These are phyloP conservation scores for Adelognathus sp. DNA, from an alignment of 2,888 invertebrate genomes.

Conservation along the genomic window DNA sequence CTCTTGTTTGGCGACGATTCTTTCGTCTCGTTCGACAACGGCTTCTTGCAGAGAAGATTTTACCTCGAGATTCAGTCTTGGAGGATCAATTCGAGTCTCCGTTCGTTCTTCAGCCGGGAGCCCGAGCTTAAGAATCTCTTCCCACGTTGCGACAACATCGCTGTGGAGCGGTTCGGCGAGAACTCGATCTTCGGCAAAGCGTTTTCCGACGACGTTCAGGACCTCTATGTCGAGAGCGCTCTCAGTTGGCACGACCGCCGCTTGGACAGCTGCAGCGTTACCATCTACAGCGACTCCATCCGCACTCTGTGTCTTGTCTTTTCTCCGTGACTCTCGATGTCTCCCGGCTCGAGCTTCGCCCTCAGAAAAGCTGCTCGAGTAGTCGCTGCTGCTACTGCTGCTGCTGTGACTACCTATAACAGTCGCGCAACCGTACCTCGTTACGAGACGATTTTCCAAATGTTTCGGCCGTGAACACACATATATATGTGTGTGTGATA, in stretches of 20 bases:
- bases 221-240: not conserved
- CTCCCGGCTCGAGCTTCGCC: not conserved
- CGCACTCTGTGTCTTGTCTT: no score
- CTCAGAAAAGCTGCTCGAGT: not conserved
- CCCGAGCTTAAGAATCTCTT: not conserved
- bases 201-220: not conserved
- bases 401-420: not conserved
- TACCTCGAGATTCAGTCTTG: slow-evolving; percentile 44
- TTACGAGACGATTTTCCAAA: no score
- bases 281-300: no score
- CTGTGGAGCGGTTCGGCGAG: not conserved
- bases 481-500: no score
- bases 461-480: no score
- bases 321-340: no score
- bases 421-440: no score
- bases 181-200: not conserved
- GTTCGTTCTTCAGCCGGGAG: slow-evolving; percentile 17
- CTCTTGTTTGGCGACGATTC: slow-evolving; percentile 46
- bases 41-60: slow-evolving; percentile 24
- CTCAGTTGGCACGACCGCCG: not conserved
- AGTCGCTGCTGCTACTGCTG: not conserved
- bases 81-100: slow-evolving; percentile 42
- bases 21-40: slow-evolving; percentile 41
- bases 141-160: not conserved
- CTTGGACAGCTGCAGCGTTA: not conserved